Conservation (phyloP, 2,888 invertebrate genomes). For the Cheilosia variabilis region DNA sequence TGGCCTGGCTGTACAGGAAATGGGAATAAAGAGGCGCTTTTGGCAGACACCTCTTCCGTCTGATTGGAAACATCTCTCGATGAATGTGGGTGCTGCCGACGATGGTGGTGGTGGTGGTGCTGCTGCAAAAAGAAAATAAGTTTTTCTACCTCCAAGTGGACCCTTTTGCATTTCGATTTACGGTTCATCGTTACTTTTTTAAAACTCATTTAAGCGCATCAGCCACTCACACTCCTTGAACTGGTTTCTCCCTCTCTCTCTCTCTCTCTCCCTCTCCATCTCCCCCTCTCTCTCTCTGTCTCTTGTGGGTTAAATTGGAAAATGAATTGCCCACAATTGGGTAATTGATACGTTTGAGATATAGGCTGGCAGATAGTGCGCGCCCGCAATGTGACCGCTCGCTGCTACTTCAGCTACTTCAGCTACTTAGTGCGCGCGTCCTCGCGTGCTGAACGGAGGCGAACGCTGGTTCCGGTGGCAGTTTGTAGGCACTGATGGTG, state of each 20-base stretch:
- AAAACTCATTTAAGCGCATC: constrained; percentile 64
- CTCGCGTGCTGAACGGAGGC: constrained; percentile 12
- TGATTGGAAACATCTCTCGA: constrained; percentile 50
- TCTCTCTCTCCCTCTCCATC: background rate
- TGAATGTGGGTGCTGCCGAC: constrained; percentile 61
- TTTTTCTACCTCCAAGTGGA: background rate
- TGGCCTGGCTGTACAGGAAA: constrained; percentile 59
- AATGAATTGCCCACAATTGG: constrained; percentile 75
- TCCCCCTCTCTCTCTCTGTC: background rate
- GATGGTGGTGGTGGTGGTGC: constrained; percentile 31
- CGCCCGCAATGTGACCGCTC: constrained; percentile 50
- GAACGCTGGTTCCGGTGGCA: constrained; percentile 30
- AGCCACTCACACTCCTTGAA: constrained; percentile 17
- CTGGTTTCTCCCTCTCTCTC: constrained; percentile 8
- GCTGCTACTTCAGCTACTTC: constrained; percentile 43
- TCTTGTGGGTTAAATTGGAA: constrained; percentile 64
- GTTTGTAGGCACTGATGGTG: constrained; percentile 5
- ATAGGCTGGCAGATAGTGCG: constrained; percentile 69
- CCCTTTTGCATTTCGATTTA: constrained; percentile 64
- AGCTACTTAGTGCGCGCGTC: constrained; percentile 58
- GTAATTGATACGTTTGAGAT: constrained; percentile 73
- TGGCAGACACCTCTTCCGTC: constrained; percentile 67
- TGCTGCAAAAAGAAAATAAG: constrained; percentile 6
- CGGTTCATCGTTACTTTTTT: constrained; percentile 62
- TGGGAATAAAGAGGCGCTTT: constrained; percentile 66